These are phyloP conservation scores for Maniola hyperantus DNA, from an alignment of 2,888 invertebrate species.

Conservation along the genomic window DNA sequence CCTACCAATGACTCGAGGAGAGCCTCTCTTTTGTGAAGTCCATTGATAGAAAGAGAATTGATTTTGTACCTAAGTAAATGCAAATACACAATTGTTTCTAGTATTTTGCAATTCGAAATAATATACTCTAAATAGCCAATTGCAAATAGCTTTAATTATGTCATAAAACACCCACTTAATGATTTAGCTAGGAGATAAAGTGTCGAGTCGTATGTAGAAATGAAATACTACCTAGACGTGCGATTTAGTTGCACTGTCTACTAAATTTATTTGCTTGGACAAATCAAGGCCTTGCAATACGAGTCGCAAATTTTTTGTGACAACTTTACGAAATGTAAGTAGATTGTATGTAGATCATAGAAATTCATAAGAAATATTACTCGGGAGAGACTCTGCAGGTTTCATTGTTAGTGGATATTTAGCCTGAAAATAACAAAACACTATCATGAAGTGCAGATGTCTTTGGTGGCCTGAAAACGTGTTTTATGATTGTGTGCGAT, in stretches of 20 bases:
- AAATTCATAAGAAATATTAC: neutral
- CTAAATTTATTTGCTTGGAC: slow-evolving; percentile 18
- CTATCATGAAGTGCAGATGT: too few relatives aligned
- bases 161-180: slow-evolving; percentile 21
- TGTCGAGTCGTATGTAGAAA: slow-evolving; percentile 20
- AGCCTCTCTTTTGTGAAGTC: too few relatives aligned
- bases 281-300: slow-evolving; percentile 4
- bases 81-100: neutral
- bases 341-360: neutral
- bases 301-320: slow-evolving; percentile 10
- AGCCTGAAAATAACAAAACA: too few relatives aligned
- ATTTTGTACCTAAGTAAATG: too few relatives aligned
- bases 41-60: too few relatives aligned
- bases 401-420: too few relatives aligned
- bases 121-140: slow-evolving; percentile 5
- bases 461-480: too few relatives aligned
- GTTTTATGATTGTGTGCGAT: too few relatives aligned
- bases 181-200: slow-evolving; percentile 19
- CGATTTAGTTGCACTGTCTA: slow-evolving; percentile 21
- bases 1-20: too few relatives aligned
- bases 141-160: slow-evolving; percentile 9
- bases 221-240: slow-evolving; percentile 17
- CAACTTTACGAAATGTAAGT: slow-evolving; percentile 1
- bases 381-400: too few relatives aligned
- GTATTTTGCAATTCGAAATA: neutral